Percentiles rank a stretch among this genome's conserved stretches.
These are phyloP conservation scores for Platycnemis pennipes DNA, from an alignment of 2,888 invertebrate species.

Conservation along the genomic window DNA sequence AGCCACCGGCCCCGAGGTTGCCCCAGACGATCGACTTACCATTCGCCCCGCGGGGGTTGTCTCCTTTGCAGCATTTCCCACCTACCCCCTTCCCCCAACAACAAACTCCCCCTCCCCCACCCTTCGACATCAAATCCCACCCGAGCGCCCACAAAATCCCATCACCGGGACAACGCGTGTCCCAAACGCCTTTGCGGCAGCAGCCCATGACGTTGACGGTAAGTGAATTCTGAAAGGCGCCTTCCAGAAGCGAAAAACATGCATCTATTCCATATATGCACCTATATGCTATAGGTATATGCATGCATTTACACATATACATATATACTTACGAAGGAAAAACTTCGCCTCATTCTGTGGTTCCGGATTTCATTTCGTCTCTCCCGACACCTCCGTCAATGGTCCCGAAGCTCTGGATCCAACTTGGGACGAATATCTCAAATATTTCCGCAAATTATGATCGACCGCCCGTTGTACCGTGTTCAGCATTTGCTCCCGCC, in stretches of 20 bases:
- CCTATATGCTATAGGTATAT: not conserved
- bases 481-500: too few species aligned
- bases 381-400: not conserved
- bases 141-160: not conserved
- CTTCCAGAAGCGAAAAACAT: not conserved
- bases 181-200: constrained; percentile 17
- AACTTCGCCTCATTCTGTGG: not conserved
- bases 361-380: not conserved
- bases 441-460: not conserved
- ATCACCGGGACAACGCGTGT: not conserved
- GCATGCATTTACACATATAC: not conserved
- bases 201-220: constrained; percentile 54
- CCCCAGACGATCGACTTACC: too few species aligned
- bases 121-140: not conserved
- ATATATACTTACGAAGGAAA: not conserved
- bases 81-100: not conserved
- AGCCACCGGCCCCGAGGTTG: too few species aligned
- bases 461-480: too few species aligned
- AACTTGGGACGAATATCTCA: not conserved
- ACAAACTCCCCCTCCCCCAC: too few species aligned
- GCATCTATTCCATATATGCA: not conserved
- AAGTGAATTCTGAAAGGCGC: constrained; percentile 42
- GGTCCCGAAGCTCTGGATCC: too few species aligned
- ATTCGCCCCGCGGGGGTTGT: too few species aligned
- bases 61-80: not conserved